These are phyloP conservation scores for Caenorhabditis remanei DNA, from an alignment of 1,140 invertebrate species.

Conservation along the genomic window DNA sequence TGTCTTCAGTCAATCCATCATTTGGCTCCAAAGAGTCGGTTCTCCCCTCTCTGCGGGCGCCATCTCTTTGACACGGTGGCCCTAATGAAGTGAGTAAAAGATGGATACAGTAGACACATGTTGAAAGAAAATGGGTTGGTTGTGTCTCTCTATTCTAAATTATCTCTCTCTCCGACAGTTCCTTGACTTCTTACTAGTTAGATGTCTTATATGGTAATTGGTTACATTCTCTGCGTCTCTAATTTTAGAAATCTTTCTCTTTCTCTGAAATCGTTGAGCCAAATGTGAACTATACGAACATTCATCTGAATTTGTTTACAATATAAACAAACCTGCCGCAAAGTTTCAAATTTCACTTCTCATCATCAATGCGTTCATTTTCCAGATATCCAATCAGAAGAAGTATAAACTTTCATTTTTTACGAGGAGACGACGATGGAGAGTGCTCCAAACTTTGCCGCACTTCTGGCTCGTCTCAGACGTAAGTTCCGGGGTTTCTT, in stretches of 20 bases:
- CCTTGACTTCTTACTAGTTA: too few relatives aligned
- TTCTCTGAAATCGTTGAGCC: too few relatives aligned
- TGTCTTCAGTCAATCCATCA: constrained; percentile 31
- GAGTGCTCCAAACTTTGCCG: not conserved
- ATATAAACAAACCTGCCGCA: not conserved
- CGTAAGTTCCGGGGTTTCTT: not conserved
- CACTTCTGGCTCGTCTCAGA: not conserved
- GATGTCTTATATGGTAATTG: constrained; percentile 12
- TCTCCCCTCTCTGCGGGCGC: not conserved
- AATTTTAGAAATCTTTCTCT: not conserved
- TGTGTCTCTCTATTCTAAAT: not conserved
- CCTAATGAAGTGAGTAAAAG: constrained; percentile 21
- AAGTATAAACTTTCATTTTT: not conserved
- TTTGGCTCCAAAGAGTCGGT: constrained; percentile 21
- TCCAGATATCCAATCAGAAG: not conserved
- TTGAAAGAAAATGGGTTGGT: not conserved
- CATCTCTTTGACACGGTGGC: constrained; percentile 1
- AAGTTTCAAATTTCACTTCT: not conserved
- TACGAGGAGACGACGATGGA: not conserved
- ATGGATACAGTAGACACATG: constrained; percentile 10
- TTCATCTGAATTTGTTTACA: not conserved
- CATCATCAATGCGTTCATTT: not conserved
- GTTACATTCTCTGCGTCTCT: not conserved
- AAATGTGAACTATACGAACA: not conserved
- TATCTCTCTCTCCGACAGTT: not conserved